Percentiles rank a stretch among this genome's conserved stretches.
phyloP scores from a whole-genome alignment of 2,888 invertebrate genomes.

The Tethea ocularis region DNA sequence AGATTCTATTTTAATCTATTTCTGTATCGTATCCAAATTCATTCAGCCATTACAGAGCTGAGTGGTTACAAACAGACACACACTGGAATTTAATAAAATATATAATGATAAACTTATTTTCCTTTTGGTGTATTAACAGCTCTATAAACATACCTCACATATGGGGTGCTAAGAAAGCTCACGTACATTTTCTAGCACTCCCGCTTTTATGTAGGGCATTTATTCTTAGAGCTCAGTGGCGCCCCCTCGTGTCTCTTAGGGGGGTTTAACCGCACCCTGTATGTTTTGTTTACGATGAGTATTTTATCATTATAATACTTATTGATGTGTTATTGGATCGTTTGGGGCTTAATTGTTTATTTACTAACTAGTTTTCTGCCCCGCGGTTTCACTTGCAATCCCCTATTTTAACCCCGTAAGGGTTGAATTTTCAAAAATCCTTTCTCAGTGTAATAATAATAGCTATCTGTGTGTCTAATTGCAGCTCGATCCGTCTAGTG shows the following conservation, averaged over 20 bases:
- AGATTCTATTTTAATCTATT: too few species aligned
- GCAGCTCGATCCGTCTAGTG: too few species aligned
- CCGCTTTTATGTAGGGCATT: slow-evolving; percentile 81
- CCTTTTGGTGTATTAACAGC: slow-evolving; percentile 39
- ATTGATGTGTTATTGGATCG: slow-evolving; percentile 56
- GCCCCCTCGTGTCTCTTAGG: slow-evolving; percentile 48
- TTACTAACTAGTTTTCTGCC: slow-evolving; percentile 28
- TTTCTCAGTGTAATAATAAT: too few species aligned
- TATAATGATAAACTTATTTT: not conserved
- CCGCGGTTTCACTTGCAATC: too few species aligned
- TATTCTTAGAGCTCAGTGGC: slow-evolving; percentile 70
- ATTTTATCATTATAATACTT: slow-evolving; percentile 56
- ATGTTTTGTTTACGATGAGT: slow-evolving; percentile 57
- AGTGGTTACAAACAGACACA: too few species aligned
- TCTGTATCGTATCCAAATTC: too few species aligned
- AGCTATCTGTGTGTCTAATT: too few species aligned
- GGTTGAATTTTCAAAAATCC: too few species aligned
- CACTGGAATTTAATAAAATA: too few species aligned
- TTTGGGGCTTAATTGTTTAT: slow-evolving; percentile 27
- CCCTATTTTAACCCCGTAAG: too few species aligned
- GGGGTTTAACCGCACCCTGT: slow-evolving; percentile 52
- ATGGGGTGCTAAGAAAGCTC: slow-evolving; percentile 77
- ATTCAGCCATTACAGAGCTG: too few species aligned
- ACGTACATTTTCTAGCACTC: slow-evolving; percentile 82
- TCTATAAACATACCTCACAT: slow-evolving; percentile 55